A percentile compares a stretch with the other conserved stretches of the same genome.
Evolutionary conservation across 2,888 invertebrate species (phyloP).

Genomic region (Trisateles emortualis): DNA sequence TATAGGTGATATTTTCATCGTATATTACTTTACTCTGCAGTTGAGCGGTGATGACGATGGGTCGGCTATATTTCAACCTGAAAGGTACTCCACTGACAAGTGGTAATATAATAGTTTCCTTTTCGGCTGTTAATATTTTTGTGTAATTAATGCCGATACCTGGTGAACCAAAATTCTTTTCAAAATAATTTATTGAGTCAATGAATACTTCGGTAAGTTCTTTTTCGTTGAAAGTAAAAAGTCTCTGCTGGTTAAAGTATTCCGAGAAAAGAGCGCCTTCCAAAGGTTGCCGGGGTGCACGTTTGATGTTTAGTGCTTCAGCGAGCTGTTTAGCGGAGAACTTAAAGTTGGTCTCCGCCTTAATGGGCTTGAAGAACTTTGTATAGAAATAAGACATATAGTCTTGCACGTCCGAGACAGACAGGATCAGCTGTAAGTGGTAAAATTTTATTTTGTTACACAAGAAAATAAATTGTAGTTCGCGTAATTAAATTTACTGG

Average conservation of each 20-base stretch:
- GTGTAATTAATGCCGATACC: constrained; percentile 87
- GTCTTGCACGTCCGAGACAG: constrained; percentile 69
- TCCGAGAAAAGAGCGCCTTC: constrained; percentile 86
- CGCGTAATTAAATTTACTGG: background rate
- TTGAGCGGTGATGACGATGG: constrained; percentile 83
- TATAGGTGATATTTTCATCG: constrained; percentile 50
- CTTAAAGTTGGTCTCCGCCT: constrained; percentile 61
- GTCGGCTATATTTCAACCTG: constrained; percentile 87
- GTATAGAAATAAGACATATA: constrained; percentile 58
- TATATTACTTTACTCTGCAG: constrained; percentile 70
- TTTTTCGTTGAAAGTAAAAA: constrained; percentile 84
- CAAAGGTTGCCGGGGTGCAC: constrained; percentile 81
- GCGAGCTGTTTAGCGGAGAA: constrained; percentile 86
- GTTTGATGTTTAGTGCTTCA: constrained; percentile 85
- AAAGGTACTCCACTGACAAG: constrained; percentile 91
- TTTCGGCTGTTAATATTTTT: constrained; percentile 85
- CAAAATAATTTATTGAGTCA: constrained; percentile 65
- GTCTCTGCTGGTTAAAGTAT: constrained; percentile 75
- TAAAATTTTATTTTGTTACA: background rate
- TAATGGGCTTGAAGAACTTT: constrained; percentile 34
- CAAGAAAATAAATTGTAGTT: too few relatives aligned
- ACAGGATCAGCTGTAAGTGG: constrained; percentile 62
- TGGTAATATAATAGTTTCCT: constrained; percentile 88
- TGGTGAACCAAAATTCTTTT: constrained; percentile 64
- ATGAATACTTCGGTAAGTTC: constrained; percentile 80